Conservation (phyloP, 2,113 vertebrate genomes). For the Scomber japonicus region DNA sequence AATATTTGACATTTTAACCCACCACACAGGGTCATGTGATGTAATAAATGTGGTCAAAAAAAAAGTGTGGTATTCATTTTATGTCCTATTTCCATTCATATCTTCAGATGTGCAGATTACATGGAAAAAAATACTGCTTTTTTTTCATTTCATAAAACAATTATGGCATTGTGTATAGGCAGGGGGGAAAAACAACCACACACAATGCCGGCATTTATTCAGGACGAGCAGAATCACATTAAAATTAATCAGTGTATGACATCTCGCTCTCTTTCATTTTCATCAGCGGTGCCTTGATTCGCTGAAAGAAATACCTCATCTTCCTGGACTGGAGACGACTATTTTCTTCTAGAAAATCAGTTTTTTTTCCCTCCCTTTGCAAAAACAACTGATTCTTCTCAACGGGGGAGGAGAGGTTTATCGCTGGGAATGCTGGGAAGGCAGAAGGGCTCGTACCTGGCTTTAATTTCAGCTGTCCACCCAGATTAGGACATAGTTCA, state of each 20-base stretch:
- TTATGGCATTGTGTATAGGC: too few relatives aligned
- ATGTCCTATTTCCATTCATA: too few relatives aligned
- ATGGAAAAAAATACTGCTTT: too few relatives aligned
- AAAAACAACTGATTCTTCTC: slow-evolving; percentile 63
- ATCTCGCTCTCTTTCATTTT: not conserved
- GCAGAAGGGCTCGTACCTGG: slow-evolving; percentile 73
- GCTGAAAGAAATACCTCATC: slow-evolving; percentile 15
- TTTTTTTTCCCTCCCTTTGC: not conserved
- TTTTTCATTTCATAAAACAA: too few relatives aligned
- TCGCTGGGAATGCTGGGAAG: slow-evolving; percentile 72
- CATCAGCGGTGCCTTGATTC: not conserved
- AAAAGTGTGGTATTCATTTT: too few relatives aligned
- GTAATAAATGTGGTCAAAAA: too few relatives aligned
- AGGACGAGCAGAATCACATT: slow-evolving; percentile 1
- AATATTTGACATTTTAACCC: too few relatives aligned
- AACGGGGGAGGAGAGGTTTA: slow-evolving; percentile 60
- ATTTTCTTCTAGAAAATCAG: slow-evolving; percentile 22
- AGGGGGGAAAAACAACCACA: not conserved
- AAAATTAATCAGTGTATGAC: not conserved
- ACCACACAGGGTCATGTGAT: too few relatives aligned
- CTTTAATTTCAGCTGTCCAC: slow-evolving; percentile 81
- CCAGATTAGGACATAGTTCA: slow-evolving; percentile 79
- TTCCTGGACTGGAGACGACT: slow-evolving; percentile 2
- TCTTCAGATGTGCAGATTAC: too few relatives aligned
- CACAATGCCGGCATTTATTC: not conserved